Conservation (phyloP, 2,797 vertebrate genomes). For the Sciaenops ocellatus region DNA sequence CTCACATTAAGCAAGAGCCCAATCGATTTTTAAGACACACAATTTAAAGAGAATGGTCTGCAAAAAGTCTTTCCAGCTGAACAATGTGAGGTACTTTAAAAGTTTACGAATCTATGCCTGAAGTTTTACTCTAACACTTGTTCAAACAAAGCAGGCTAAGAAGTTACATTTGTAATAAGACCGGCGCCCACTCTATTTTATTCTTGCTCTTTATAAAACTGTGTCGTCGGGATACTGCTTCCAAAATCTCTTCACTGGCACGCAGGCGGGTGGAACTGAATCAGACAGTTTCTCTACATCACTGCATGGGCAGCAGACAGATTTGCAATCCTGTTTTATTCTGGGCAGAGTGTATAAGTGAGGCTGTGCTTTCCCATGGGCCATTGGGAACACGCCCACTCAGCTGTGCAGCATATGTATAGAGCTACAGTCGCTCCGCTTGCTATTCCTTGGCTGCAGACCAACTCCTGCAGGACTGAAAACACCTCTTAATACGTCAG, state of each 20-base stretch:
- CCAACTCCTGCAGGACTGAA: slow-evolving; percentile 42
- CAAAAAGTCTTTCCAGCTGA: slow-evolving; percentile 36
- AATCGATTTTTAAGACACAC: slow-evolving; percentile 46
- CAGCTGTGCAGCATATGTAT: slow-evolving; percentile 73
- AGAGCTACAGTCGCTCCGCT: slow-evolving; percentile 38
- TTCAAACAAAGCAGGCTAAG: slow-evolving; percentile 7
- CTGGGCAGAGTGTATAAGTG: slow-evolving; percentile 57
- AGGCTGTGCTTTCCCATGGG: slow-evolving; percentile 66
- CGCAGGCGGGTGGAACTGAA: slow-evolving; percentile 46
- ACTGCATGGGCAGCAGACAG: slow-evolving; percentile 56
- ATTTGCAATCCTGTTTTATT: slow-evolving; percentile 64
- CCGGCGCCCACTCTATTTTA: not conserved
- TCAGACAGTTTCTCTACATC: slow-evolving; percentile 58
- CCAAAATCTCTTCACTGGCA: slow-evolving; percentile 42
- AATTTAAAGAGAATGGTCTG: slow-evolving; percentile 38
- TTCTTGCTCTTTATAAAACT: slow-evolving; percentile 30
- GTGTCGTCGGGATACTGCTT: slow-evolving; percentile 48
- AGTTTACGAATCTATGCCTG: slow-evolving; percentile 30
- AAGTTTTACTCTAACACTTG: slow-evolving; percentile 22
- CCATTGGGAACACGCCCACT: slow-evolving; percentile 69
- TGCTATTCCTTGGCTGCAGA: slow-evolving; percentile 62
- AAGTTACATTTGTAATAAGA: slow-evolving; percentile 24
- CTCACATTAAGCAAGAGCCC: slow-evolving; percentile 50
- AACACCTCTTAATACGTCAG: slow-evolving; percentile 24
- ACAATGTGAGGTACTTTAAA: slow-evolving; percentile 36